Evolutionary conservation across 2,888 invertebrate genomes (phyloP).

Genomic region (Ochropleura leucogaster): DNA sequence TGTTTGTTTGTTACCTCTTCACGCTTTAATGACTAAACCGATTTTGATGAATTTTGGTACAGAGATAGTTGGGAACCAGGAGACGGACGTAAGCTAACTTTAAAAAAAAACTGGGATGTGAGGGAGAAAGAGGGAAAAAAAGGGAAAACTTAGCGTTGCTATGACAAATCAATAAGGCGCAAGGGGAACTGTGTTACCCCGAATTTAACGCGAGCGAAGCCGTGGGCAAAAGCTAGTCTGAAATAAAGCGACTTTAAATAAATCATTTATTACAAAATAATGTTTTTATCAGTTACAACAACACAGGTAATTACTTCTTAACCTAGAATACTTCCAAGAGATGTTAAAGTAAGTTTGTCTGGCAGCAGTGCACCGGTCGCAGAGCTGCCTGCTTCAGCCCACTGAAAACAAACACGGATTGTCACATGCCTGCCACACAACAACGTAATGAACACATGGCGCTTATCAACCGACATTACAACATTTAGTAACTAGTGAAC

Average conservation of each 20-base stretch:
- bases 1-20: no score
- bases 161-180: no score
- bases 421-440: background rate
- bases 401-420: background rate
- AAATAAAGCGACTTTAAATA: background rate
- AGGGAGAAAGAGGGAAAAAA: no score
- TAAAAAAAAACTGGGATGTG: no score
- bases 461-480: background rate
- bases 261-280: constrained; percentile 1
- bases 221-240: no score
- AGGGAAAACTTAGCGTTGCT: no score
- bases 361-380: background rate
- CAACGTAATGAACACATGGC: background rate
- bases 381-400: background rate
- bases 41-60: no score
- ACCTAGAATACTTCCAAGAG: background rate
- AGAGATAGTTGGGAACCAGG: no score
- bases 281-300: background rate
- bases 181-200: no score
- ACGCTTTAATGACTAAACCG: no score
- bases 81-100: no score
- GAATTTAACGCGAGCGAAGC: no score
- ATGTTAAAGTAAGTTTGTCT: background rate
- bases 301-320: background rate
- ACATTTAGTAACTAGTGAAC: background rate